A percentile compares a stretch with the other conserved stretches of the same genome.
Evolutionary conservation across 2,113 vertebrate species (phyloP).

Genomic region (Mystacornis crossleyi): DNA sequence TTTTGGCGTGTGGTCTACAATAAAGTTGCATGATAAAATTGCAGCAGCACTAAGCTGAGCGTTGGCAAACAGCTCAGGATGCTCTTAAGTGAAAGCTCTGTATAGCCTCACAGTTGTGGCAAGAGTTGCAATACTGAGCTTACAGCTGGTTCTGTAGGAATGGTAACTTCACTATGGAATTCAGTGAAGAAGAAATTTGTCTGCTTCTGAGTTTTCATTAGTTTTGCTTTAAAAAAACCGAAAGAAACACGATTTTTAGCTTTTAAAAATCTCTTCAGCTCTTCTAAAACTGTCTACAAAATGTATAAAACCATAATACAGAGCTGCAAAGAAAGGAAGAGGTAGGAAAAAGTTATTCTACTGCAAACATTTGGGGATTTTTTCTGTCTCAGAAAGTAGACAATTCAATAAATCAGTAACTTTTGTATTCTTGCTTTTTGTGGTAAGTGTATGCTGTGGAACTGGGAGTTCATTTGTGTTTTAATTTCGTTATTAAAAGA

Average conservation of each 20-base stretch:
- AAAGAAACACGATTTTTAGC: not conserved
- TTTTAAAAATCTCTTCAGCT: not conserved
- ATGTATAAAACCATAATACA: not conserved
- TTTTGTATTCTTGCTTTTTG: not conserved
- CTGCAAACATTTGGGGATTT: not conserved
- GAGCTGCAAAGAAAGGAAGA: not conserved
- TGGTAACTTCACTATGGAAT: not conserved
- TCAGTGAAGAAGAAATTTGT: not conserved
- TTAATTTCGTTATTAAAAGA: not conserved
- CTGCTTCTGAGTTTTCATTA: not conserved
- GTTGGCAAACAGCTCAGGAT: not conserved
- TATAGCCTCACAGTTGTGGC: not conserved
- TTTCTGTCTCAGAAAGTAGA: not conserved
- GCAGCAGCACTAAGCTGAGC: not conserved
- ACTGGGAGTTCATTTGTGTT: not conserved
- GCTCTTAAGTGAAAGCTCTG: not conserved
- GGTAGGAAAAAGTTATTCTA: not conserved
- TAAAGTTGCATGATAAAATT: not conserved
- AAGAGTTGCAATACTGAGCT: not conserved
- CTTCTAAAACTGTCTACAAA: not conserved
- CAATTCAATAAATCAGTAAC: not conserved
- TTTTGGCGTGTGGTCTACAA: not conserved
- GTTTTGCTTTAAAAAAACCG: not conserved
- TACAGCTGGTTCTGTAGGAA: not conserved
- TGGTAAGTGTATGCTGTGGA: not conserved